Base-by-base conservation (phyloP, 1,140 invertebrate species). In the Drosophila ercepeae region DNA sequence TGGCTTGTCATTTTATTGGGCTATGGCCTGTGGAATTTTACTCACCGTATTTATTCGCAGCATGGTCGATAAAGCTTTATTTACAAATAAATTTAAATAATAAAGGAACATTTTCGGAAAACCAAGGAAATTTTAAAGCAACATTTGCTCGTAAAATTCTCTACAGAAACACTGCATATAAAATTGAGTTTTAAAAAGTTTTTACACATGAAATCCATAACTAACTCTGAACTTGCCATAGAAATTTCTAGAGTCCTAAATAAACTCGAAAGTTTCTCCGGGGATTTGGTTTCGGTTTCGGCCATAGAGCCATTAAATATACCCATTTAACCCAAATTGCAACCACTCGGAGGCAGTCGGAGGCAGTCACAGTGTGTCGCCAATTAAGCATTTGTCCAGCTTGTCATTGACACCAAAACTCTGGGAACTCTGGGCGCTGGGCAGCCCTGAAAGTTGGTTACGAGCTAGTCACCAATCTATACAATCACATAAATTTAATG, bases 371-470 rank as follows among this genome's bases (percentile, higher is more conserved):
- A 45, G 39, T 52, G 9, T 67, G 60, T 67, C 48, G 46, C 51
- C 71, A 86, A 81, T 86, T 88, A 88, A 55, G 63, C 55, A 70
- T 77, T 74, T 61, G 83, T 79, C 72, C 54, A 51, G 65, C 65
- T 68, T 73, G 72, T 49, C 72, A 74, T 69, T 79, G 81, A 76
- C 72, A 86, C 49, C 59, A 54, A 42, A 39, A 13, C 14, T 16
- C 39, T 42, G n/a, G 42, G 23, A 72, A 63, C 60, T 16, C 23
- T 8, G 29, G n/a, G 19, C 63, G 53, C 23, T 8, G 29, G n/a
- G 19, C 63, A 61, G 36, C 36, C 36, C 54, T 58, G 58, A 61
- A 86, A 88, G 58, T 76, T 75, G 49, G 39, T 16, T 3, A 52
- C 25, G 3, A 23, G 21, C 21, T 23, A 23, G 21, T 23, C 7